Evolutionary conservation across 2,113 vertebrate genomes (phyloP).

Genomic region (Sinocyclocheilus anophthalmus): DNA sequence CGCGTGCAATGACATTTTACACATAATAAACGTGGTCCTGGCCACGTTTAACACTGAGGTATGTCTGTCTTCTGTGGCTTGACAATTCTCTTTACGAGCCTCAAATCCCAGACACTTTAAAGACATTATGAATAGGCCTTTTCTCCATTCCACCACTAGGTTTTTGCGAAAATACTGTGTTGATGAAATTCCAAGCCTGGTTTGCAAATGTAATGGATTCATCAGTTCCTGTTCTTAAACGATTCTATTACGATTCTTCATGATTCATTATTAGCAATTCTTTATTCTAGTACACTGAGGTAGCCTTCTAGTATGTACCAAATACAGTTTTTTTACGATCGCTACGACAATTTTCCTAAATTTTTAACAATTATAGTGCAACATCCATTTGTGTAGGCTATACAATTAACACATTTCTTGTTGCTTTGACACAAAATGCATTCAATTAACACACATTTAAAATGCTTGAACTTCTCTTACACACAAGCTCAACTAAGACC

Average conservation of each 20-base stretch:
- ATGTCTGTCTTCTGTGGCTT: constrained; percentile 59
- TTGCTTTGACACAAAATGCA: too few species aligned
- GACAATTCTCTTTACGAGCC: constrained; percentile 68
- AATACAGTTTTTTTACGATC: background rate
- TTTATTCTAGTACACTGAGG: background rate
- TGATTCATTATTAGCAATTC: background rate
- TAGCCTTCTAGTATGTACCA: background rate
- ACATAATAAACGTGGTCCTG: constrained; percentile 69
- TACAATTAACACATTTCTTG: too few species aligned
- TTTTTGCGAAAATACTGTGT: background rate
- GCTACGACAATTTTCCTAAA: too few species aligned
- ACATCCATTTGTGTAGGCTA: too few species aligned
- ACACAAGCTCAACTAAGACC: too few species aligned
- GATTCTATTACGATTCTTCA: background rate
- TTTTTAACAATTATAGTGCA: too few species aligned
- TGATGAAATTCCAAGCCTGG: background rate
- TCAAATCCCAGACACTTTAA: constrained; percentile 43
- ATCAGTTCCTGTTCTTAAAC: background rate
- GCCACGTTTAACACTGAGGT: constrained; percentile 64
- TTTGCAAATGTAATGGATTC: background rate
- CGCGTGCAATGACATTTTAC: constrained; percentile 70
- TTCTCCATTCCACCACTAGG: background rate
- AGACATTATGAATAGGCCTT: background rate
- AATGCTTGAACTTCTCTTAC: too few species aligned
- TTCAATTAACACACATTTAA: too few species aligned